Evolutionary conservation across 2,113 vertebrate genomes (phyloP).

Genomic region (Apteryx owenii): DNA sequence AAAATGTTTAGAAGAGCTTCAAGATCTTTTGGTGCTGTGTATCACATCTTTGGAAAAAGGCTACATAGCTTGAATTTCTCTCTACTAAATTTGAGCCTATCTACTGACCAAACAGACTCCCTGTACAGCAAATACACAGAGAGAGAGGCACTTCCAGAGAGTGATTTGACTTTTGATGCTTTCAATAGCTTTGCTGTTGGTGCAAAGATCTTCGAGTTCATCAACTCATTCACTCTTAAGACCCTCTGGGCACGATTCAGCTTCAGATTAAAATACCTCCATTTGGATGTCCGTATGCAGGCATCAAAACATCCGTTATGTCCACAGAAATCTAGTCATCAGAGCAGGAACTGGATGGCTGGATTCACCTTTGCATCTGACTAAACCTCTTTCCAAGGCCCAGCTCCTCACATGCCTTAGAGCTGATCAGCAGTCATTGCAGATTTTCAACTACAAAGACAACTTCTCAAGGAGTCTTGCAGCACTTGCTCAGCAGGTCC

Average conservation of each 20-base stretch:
- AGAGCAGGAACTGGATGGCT: background rate
- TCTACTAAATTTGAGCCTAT: background rate
- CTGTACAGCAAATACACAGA: background rate
- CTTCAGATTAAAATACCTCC: background rate
- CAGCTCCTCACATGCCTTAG: background rate
- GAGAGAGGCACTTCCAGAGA: background rate
- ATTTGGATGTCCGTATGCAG: background rate
- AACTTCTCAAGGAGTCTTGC: background rate
- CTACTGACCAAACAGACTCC: background rate
- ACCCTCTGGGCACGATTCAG: background rate
- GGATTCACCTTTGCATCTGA: background rate
- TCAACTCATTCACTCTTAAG: background rate
- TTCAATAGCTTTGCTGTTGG: background rate
- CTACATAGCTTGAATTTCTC: background rate
- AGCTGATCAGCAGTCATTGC: background rate
- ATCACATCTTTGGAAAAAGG: slow-evolving; percentile 5
- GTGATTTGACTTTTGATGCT: background rate
- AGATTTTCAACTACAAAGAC: background rate
- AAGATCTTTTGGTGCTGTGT: background rate
- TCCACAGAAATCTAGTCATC: background rate
- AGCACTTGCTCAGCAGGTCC: background rate
- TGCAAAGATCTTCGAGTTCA: background rate
- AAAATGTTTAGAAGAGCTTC: background rate
- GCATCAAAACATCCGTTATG: background rate
- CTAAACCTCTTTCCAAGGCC: background rate